A percentile compares a stretch with the other conserved stretches of the same genome.
phyloP scores from a whole-genome alignment of 2,888 invertebrate species.

The Cephus spinipes region DNA sequence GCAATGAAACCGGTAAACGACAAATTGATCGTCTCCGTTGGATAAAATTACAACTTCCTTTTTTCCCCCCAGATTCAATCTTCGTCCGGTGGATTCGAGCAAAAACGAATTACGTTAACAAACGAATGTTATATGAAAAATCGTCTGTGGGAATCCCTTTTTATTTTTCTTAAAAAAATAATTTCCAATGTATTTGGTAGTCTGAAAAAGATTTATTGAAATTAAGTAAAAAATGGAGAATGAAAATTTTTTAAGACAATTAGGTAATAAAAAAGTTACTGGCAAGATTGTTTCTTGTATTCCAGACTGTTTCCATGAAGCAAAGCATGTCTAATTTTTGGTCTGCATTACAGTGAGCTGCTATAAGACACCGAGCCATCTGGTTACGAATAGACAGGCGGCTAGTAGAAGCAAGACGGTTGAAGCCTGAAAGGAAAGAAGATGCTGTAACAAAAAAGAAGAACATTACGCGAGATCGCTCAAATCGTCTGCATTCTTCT shows the following conservation, averaged over 20 bases:
- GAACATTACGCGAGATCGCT: constrained; percentile 18
- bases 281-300: background rate
- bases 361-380: background rate
- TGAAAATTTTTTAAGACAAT: background rate
- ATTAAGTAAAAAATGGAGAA: background rate
- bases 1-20: background rate
- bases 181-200: too few relatives aligned
- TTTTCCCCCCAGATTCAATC: background rate
- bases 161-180: background rate
- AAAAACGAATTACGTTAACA: background rate
- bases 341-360: background rate
- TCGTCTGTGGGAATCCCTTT: too few relatives aligned
- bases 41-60: background rate
- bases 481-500: constrained; percentile 19
- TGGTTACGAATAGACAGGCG: background rate
- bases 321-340: constrained; percentile 14
- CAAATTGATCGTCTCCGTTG: background rate
- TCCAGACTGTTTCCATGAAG: background rate
- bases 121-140: background rate
- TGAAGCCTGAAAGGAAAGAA: constrained; percentile 10
- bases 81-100: background rate
- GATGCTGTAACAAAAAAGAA: constrained; percentile 18
- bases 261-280: background rate
- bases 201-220: background rate
- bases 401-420: background rate